Base-by-base conservation (phyloP, 1,140 invertebrate genomes). In the Metaphire vulgaris region DNA sequence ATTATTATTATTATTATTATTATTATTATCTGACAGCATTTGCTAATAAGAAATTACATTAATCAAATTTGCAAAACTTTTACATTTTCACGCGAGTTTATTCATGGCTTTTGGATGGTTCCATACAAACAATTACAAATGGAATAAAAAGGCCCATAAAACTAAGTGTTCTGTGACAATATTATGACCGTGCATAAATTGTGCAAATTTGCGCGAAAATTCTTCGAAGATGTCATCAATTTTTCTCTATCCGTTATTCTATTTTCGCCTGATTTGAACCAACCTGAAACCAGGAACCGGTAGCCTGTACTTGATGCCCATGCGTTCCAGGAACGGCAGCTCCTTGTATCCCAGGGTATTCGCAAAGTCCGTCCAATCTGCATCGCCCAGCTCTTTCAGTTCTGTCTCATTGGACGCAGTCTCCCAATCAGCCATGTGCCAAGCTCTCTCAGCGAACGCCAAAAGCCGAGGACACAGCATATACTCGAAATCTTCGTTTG, bases 371-470 rank as follows among this genome's bases (percentile, higher is more conserved):
- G 33, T 76, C 81, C 82, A 84, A 64, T 83, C 82, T 31, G 71
- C 14, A 16, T 75, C 67, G 70, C 79, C 32, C 32, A 32, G 16
- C 29, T 74, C 32, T 1, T 29, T 21, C 41, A 73, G 16, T 32
- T 21, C 28, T 29, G 33, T 1, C 33, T 56, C 41, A 0, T 2
- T 41, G 72, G 41, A 6, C 30, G 2, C 33, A 26, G 28, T 74
- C 28, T 74, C 32, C 83, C 83, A 84, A 21, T 69, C 12, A 21
- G 81, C 80, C 33, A 77, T 79, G 69, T 83, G 82, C 83, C 83
- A 84, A 0, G 82, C 83, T 30, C 82, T 75, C 79, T 84, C 83
- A 14, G 83, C 83, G 21, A 83, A 75, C 1, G 83, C 82, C 28
- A 84, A 64, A 6, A 84, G 31, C 14, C 83, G 79, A 0, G 83